Evolutionary conservation across 2,797 vertebrate species (phyloP).

Genomic region (Loriculus beryllinus): DNA sequence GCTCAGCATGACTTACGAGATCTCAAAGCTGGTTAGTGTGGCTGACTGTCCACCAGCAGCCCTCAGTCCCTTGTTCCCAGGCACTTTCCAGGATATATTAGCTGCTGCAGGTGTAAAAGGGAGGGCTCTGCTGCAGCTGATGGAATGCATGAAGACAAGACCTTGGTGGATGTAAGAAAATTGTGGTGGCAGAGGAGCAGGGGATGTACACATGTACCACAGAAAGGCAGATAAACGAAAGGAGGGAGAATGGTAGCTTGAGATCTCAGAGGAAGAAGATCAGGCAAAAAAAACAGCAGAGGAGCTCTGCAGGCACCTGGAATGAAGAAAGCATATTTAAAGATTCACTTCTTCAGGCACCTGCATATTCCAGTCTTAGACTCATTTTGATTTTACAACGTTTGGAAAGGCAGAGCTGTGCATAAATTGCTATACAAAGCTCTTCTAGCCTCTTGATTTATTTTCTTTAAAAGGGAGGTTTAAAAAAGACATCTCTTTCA

Average conservation of each 20-base stretch:
- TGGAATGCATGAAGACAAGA: not conserved
- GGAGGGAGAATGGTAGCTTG: not conserved
- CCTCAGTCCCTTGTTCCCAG: not conserved
- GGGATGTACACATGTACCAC: accelerated
- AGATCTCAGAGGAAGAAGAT: not conserved
- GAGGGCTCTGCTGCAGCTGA: not conserved
- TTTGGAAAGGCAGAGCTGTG: not conserved
- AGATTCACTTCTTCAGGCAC: not conserved
- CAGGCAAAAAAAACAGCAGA: not conserved
- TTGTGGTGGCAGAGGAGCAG: not conserved
- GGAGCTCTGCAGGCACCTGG: not conserved
- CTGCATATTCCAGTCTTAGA: not conserved
- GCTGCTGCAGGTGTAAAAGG: not conserved
- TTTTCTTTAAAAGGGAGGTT: not conserved
- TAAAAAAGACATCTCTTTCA: not conserved
- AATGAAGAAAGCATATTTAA: not conserved
- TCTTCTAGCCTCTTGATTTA: not conserved
- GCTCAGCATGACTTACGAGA: not conserved
- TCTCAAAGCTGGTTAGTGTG: not conserved
- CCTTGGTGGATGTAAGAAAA: not conserved
- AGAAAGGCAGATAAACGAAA: not conserved
- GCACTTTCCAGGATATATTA: accelerated
- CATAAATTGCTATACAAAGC: not conserved
- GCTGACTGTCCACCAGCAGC: not conserved
- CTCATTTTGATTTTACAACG: not conserved